Evolutionary conservation across 2,797 vertebrate species (phyloP), one percentile per base, ranked within the genome.

Genomic region (Aplochiton taeniatus): DNA sequence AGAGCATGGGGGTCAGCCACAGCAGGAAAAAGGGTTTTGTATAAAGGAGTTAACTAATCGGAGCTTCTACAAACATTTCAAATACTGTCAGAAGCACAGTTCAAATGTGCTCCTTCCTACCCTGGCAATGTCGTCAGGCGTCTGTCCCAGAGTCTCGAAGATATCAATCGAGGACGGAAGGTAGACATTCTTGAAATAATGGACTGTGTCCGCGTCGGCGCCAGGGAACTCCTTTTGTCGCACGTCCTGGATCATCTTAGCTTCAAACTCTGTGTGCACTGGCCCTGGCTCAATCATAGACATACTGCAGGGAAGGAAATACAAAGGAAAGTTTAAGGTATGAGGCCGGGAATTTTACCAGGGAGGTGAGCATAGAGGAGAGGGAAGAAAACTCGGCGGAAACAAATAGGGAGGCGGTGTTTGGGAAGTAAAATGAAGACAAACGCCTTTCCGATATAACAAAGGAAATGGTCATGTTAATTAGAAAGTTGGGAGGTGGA

Each of bases 231-330:
- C 94, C 79, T 91, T 94, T 82, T 93, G 83, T 73, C 79, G 88
- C 77, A 94, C 91, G 3, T 95, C 94, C 81, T 94, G 87, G 59
- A 93, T 92, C 80, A 94, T 94, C 89, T 95, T 96, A 44, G 79
- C 85, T 82, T 96, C 94, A 85, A 96, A 95, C 51, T 95, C 94
- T 63, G 95, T 96, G 83, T 93, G 81, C 7, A 96, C 95, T 0
- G 95, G 95, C 1, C 94, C 94, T 0, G 95, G 95, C 83, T 96
- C 94, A 14, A 96, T 94, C 84, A 96, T 64, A 31, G 91, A 94
- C 70, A 96, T 13, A 17, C 95, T 95, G 65, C 19, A 12, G 5
- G 13, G 8, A 20, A n/a, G 20, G 42, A 14, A 31, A 31, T 31
- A 31, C 31, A 31, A 31, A 31, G 31, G 6, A 31, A 31, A 31